A percentile compares a stretch with the other conserved stretches of the same genome.
Conservation (phyloP, 2,888 invertebrate genomes). For the Microplitis deprimator region DNA sequence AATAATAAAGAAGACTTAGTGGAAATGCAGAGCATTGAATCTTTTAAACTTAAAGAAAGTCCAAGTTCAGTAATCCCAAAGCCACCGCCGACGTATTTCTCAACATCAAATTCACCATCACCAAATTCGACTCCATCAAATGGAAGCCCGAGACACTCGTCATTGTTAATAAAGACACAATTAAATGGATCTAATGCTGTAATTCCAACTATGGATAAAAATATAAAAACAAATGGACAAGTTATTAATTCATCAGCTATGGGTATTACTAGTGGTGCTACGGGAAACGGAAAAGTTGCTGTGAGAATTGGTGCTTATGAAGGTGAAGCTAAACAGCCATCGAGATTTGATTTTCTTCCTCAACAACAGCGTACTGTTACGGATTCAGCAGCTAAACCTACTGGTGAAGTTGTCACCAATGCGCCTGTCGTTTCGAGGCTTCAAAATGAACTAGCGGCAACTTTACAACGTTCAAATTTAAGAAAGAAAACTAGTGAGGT, state of each 20-base stretch:
- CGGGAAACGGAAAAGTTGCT: conserved; percentile 60
- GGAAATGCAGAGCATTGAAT: conserved; percentile 84
- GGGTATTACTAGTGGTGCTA: conserved; percentile 31
- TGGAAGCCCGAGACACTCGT: conserved; percentile 58
- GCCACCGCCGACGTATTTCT: conserved; percentile 81
- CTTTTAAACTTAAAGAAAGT: conserved; percentile 80
- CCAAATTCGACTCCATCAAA: conserved; percentile 56
- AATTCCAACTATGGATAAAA: conserved; percentile 51
- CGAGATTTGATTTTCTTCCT: conserved; percentile 80
- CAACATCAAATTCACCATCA: conserved; percentile 66
- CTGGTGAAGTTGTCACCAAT: conserved; percentile 70
- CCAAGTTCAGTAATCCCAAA: conserved; percentile 76
- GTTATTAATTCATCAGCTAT: conserved; percentile 59
- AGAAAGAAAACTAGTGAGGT: conserved; percentile 78
- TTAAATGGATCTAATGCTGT: conserved; percentile 41
- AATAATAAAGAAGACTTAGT: conserved; percentile 74
- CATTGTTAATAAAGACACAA: conserved; percentile 72
- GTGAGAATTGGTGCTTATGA: conserved; percentile 68
- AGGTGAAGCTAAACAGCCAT: conserved; percentile 75
- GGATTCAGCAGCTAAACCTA: conserved; percentile 35
- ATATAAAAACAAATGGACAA: conserved; percentile 72
- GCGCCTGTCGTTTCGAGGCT: conserved; percentile 78
- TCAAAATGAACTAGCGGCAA: conserved; percentile 82
- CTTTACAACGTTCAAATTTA: conserved; percentile 84
- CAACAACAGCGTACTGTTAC: conserved; percentile 56